Base-by-base conservation (phyloP, 2,797 vertebrate genomes). In the Helostoma temminkii region DNA sequence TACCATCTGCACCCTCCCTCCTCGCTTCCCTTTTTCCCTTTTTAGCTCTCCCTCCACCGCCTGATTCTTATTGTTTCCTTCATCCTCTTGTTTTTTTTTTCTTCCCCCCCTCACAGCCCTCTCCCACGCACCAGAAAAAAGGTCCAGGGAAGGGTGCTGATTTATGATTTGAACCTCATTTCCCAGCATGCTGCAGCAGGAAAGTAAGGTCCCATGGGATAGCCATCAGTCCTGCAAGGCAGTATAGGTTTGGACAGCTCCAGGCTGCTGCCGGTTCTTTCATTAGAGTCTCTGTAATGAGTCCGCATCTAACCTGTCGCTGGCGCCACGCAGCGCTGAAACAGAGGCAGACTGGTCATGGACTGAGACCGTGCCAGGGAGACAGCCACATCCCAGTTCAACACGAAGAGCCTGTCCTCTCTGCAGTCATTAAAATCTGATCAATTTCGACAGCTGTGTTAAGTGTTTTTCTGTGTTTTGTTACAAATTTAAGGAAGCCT, bases 281-380 rank as follows among this genome's bases (percentile, higher is more conserved):
- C 80, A 88, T 89, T 83, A 86, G 69, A 78, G 49, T 53, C 28
- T 32, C 46, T 25, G 81, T 89, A 88, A 89, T 85, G 75, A 88
- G 78, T 79, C 68, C 49, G 67, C 52, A 73, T 82, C 78, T 66
- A 81, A 85, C 59, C 74, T 71, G 77, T 81, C 80, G 36, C 42
- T 2, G 19, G 43, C 32, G 54, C 56, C 63, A 70, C n/a, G 9
- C 15, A 66, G 69, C 2, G 3, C 54, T 57, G 25, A 52, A 32
- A 9, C 57, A 41, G 37, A 55, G 70, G 59, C 46, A 43, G 43
- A 24, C 26, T 69, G 72, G 79, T 68, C 55, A 56, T 32, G 30
- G 71, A 73, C 68, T 24, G 22, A 62, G 54, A 42, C 32, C 11
- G 14, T 15, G 68, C 41, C 22, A 2, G n/a, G 0, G 8, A 66